Evolutionary conservation across 2,888 invertebrate species (phyloP), one percentile per base, ranked within the genome.

Genomic region (Acleris literana): DNA sequence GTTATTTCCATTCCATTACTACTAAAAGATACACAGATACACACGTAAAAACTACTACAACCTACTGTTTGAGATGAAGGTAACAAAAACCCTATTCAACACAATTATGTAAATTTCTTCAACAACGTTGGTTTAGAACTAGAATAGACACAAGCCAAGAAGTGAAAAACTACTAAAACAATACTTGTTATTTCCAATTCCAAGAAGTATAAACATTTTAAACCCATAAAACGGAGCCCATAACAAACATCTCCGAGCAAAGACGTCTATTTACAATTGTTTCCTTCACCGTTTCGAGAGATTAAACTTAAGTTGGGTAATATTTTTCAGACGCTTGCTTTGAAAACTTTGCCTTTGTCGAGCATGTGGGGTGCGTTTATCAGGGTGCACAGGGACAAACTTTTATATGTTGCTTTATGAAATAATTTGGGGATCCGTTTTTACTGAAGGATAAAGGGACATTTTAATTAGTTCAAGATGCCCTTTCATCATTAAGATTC

Each of bases 231-330:
- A 44, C 33, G 53, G 25, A 25, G 22, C 56, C 55, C 20, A 60
- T 49, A 33, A 51, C 66, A 62, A 62, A 66, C 61, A 57, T 66
- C 60, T 29, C 57, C 46, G 16, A 54, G 59, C 76, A 74, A 72
- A 75, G 75, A 77, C 80, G 82, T 84, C 80, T 85, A 86, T 85
- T 87, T 86, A 85, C 86, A 87, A 85, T 85, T 85, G 87, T 85
- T 86, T 83, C 77, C 79, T 79, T 78, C 79, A 80, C 76, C 82
- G 78, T 86, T 87, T 86, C 85, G 86, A 84, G 82, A 87, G 87
- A 89, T 90, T 90, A 88, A 90, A 89, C 86, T 89, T 85, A 84
- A 85, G 85, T 85, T 86, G 82, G 83, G 87, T 85, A 83, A 88
- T 90, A 90, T 90, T 89, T 89, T 89, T 88, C 88, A 83, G 82